Conservation (phyloP, 1,140 invertebrate genomes). For the Bombus breviceps region DNA sequence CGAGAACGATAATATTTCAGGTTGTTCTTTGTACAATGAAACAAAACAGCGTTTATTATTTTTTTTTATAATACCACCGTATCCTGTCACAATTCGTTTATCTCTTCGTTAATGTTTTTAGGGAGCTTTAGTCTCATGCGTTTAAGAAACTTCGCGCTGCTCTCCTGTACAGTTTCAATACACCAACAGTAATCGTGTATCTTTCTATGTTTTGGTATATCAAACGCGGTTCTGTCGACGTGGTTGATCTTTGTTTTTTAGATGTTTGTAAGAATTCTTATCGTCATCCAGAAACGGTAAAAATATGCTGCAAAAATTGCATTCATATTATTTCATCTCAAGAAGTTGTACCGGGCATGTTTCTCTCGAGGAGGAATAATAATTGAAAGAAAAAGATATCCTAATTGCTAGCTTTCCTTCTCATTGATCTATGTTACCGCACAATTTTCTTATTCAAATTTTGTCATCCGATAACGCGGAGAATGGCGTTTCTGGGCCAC, state of each 20-base stretch:
- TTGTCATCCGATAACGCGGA: not conserved
- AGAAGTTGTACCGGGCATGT: not conserved
- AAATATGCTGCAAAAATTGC: not conserved
- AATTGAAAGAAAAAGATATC: not conserved
- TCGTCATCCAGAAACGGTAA: not conserved
- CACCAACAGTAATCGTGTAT: not conserved
- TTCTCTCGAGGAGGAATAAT: not conserved
- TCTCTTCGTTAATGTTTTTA: slow-evolving; percentile 10
- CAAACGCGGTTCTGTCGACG: not conserved
- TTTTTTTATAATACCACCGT: not conserved
- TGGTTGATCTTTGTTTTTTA: not conserved
- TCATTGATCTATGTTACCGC: not conserved
- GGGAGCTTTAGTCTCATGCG: not conserved
- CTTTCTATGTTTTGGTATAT: not conserved
- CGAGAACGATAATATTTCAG: not conserved
- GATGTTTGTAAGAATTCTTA: not conserved
- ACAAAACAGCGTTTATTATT: not conserved
- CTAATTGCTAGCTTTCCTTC: not conserved
- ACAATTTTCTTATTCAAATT: not conserved
- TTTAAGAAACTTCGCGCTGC: not conserved
- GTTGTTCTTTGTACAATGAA: not conserved
- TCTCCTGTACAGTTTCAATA: not conserved
- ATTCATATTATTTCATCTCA: not conserved
- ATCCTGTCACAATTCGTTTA: not conserved
- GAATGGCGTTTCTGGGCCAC: not conserved